Conservation (phyloP, 2,888 invertebrate species). For the Desoria tigrina region DNA sequence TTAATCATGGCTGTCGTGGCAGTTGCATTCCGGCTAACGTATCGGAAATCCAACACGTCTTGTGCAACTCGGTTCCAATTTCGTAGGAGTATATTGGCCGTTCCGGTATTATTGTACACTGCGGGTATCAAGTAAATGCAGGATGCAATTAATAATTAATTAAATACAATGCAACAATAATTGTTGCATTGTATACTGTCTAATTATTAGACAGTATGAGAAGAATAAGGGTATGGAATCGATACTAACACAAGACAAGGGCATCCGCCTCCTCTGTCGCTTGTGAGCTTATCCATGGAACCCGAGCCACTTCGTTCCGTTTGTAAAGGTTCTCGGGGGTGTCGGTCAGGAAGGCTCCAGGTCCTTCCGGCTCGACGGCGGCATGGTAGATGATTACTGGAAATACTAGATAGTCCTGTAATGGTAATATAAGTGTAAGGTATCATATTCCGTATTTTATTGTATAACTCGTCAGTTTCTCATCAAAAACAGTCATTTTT, state of each 20-base stretch:
- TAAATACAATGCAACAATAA: not conserved
- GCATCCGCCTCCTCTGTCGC: constrained; percentile 34
- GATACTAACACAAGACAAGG: constrained; percentile 22
- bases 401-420: constrained; percentile 20
- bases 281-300: constrained; percentile 41
- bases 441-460: too few relatives aligned
- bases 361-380: constrained; percentile 38
- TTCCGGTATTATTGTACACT: constrained; percentile 23
- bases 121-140: not conserved
- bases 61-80: constrained; percentile 32
- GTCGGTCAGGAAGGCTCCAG: constrained; percentile 41
- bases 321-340: constrained; percentile 45
- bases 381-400: constrained; percentile 44
- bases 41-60: constrained; percentile 35
- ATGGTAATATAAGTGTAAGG: too few relatives aligned
- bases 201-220: too few relatives aligned
- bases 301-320: constrained; percentile 32
- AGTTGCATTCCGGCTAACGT: constrained; percentile 25
- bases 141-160: constrained; percentile 1
- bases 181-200: too few relatives aligned
- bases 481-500: too few relatives aligned
- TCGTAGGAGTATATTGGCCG: constrained; percentile 8
- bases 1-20: constrained; percentile 27
- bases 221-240: not conserved
- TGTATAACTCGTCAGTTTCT: too few relatives aligned